phyloP scores from a whole-genome alignment of 2,888 invertebrate genomes.

The Spodoptera exigua region DNA sequence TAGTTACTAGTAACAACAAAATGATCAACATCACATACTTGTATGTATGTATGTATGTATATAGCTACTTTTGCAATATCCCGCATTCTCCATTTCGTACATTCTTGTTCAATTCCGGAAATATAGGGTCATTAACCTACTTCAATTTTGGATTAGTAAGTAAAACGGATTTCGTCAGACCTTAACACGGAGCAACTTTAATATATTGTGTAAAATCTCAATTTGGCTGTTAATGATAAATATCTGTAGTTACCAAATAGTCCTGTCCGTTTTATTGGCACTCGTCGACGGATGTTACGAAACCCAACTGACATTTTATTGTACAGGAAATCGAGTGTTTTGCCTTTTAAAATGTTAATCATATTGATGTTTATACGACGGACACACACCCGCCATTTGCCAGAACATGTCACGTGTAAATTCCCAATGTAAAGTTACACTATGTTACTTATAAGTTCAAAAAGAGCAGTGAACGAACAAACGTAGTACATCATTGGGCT shows the following conservation, averaged over 20 bases:
- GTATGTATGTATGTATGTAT: conserved; percentile 2
- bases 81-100: conserved; percentile 31
- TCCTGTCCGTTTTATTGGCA: conserved; percentile 53
- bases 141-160: conserved; percentile 38
- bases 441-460: too few species aligned
- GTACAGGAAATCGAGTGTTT: conserved; percentile 68
- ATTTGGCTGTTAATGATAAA: conserved; percentile 45
- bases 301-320: conserved; percentile 64
- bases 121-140: conserved; percentile 53
- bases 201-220: conserved; percentile 36
- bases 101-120: conserved; percentile 43
- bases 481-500: too few species aligned
- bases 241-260: conserved; percentile 55
- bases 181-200: conserved; percentile 13
- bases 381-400: neutral
- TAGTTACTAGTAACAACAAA: too few species aligned
- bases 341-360: conserved; percentile 52
- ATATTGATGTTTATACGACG: conserved; percentile 37
- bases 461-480: too few species aligned
- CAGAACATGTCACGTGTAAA: conserved; percentile 1
- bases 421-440: too few species aligned
- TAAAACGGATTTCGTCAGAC: conserved; percentile 35
- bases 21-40: neutral
- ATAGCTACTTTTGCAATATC: conserved; percentile 35
- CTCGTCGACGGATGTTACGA: conserved; percentile 67